Percentiles rank a stretch among this genome's conserved stretches.
phyloP scores from a whole-genome alignment of 2,888 invertebrate genomes.

The Platycheirus albimanus region DNA sequence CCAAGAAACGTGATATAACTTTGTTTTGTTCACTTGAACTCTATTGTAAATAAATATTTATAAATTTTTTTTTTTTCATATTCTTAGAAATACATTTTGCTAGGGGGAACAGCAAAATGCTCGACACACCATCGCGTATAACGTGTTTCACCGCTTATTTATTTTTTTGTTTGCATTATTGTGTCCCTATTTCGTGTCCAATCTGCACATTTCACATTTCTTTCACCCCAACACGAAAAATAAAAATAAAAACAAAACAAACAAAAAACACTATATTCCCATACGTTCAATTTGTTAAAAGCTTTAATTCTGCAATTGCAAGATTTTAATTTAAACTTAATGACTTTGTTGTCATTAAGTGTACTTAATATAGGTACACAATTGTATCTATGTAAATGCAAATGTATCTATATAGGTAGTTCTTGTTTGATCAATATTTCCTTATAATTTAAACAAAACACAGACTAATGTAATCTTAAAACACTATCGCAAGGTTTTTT shows the following conservation, averaged over 20 bases:
- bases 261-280: constrained; percentile 9
- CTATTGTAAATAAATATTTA: not conserved
- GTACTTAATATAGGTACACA: not conserved
- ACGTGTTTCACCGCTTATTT: not conserved
- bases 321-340: constrained; percentile 14
- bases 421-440: constrained; percentile 59
- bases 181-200: constrained; percentile 3
- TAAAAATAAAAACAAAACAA: constrained; percentile 11
- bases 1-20: not conserved
- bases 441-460: constrained; percentile 26
- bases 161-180: not conserved
- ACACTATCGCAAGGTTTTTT: not conserved
- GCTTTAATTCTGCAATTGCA: constrained; percentile 24
- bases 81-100: not conserved
- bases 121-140: constrained; percentile 1
- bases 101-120: not conserved
- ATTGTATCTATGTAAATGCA: too few species aligned
- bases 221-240: not conserved
- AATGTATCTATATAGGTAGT: not conserved
- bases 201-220: constrained; percentile 49
- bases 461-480: not conserved
- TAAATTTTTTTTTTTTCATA: not conserved
- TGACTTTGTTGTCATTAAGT: constrained; percentile 24
- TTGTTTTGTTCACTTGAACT: constrained; percentile 25
- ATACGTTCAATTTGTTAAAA: constrained; percentile 30